Percentiles rank a stretch among this genome's conserved stretches.
These are phyloP conservation scores for Melinaea marsaeus DNA, from an alignment of 2,888 invertebrate species.

Conservation along the genomic window DNA sequence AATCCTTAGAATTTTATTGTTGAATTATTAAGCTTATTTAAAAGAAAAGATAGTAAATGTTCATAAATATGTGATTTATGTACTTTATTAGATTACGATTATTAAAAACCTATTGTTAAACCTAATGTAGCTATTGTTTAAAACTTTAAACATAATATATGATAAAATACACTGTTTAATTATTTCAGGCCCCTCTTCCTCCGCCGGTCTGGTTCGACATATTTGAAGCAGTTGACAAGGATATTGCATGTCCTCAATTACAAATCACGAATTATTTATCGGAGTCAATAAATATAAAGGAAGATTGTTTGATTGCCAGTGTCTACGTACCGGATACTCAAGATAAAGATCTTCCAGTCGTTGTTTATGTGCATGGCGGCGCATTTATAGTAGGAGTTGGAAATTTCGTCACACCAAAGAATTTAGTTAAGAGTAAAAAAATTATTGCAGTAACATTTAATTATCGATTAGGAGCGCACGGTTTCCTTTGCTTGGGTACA, in stretches of 20 bases:
- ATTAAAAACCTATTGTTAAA: too few species aligned
- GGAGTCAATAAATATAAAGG: slow-evolving; percentile 25
- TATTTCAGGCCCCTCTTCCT: slow-evolving; percentile 44
- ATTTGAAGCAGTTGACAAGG: slow-evolving; percentile 37
- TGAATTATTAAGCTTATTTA: too few species aligned
- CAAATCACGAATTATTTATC: slow-evolving; percentile 10
- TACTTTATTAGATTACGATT: too few species aligned
- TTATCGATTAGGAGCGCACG: slow-evolving; percentile 46
- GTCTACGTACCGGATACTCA: slow-evolving; percentile 40
- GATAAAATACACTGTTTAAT: too few species aligned
- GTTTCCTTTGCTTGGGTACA: slow-evolving; percentile 42
- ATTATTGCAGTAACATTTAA: slow-evolving; percentile 51
- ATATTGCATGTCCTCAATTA: slow-evolving; percentile 34
- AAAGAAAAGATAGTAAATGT: too few species aligned
- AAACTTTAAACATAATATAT: too few species aligned
- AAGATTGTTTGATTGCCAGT: slow-evolving; percentile 42
- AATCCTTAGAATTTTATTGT: too few species aligned
- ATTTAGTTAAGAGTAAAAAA: slow-evolving; percentile 40
- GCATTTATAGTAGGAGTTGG: slow-evolving; percentile 55
- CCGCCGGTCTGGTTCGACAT: slow-evolving; percentile 38
- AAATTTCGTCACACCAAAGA: slow-evolving; percentile 37
- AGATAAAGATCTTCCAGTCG: slow-evolving; percentile 45
- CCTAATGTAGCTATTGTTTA: too few species aligned
- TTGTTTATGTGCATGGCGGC: slow-evolving; percentile 67
- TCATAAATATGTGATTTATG: too few species aligned